These are phyloP conservation scores for Drosophila sordidula DNA, from an alignment of 2,888 invertebrate genomes.

Conservation along the genomic window DNA sequence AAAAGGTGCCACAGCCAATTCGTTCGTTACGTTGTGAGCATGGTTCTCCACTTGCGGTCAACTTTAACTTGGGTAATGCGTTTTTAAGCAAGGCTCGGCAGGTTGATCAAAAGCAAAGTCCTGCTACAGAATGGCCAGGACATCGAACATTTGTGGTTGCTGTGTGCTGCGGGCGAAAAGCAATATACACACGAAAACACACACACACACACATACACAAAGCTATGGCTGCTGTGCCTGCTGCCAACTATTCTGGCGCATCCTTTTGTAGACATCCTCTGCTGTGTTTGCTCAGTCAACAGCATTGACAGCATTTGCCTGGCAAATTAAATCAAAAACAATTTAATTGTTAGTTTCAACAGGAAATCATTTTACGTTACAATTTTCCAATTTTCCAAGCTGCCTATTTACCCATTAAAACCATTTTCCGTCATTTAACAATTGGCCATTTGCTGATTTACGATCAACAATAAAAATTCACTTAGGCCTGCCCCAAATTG, in stretches of 20 bases:
- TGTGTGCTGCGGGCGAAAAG: conserved; percentile 38
- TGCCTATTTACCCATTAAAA: conserved; percentile 13
- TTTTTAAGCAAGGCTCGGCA: conserved; percentile 63
- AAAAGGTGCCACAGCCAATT: background rate
- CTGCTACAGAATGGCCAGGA: conserved; percentile 11
- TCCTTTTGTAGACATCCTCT: background rate
- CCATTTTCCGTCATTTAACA: conserved; percentile 21
- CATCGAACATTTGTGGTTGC: conserved; percentile 58
- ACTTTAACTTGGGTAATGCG: conserved; percentile 53
- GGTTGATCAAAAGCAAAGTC: conserved; percentile 43
- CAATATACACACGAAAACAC: background rate
- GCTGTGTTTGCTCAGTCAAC: conserved; percentile 53
- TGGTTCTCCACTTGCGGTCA: conserved; percentile 62
- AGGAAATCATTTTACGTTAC: conserved; percentile 22
- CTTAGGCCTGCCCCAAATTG: conserved; percentile 57
- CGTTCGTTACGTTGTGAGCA: conserved; percentile 32
- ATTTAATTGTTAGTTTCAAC: conserved; percentile 53
- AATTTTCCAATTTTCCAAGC: conserved; percentile 23
- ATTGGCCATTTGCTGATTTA: conserved; percentile 51
- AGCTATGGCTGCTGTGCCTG: background rate
- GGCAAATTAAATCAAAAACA: conserved; percentile 62
- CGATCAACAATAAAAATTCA: conserved; percentile 69
- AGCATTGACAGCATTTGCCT: conserved; percentile 36
- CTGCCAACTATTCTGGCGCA: background rate
- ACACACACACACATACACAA: conserved; percentile 2